phyloP scores from a whole-genome alignment of 1,140 invertebrate genomes.

The Polypedilum pembai region DNA sequence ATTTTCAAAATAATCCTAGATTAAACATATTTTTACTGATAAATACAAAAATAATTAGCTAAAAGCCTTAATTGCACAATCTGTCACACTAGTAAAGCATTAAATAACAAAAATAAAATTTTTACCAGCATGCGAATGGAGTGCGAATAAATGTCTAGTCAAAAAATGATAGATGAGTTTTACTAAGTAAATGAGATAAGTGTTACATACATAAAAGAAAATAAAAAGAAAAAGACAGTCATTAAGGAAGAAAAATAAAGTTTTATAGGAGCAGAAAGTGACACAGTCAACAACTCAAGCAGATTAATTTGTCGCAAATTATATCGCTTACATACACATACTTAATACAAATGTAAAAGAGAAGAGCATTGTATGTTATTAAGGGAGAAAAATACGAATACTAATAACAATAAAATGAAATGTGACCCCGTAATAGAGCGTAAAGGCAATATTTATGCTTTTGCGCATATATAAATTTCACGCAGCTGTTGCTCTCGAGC shows the following conservation, averaged over 20 bases:
- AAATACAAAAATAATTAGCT: too few relatives aligned
- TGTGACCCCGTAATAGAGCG: background rate
- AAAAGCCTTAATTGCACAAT: too few relatives aligned
- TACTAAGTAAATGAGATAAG: background rate
- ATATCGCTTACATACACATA: background rate
- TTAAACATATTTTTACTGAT: too few relatives aligned
- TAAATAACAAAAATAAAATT: too few relatives aligned
- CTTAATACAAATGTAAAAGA: background rate
- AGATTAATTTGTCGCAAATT: conserved; percentile 18
- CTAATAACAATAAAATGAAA: background rate
- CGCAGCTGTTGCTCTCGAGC: background rate
- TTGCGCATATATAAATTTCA: conserved; percentile 15
- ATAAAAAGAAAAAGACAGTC: background rate
- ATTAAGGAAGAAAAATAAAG: background rate
- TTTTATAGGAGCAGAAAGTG: background rate
- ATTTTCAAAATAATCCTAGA: too few relatives aligned
- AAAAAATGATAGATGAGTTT: conserved; percentile 12
- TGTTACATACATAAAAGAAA: background rate
- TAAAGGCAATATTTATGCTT: background rate
- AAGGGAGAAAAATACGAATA: background rate
- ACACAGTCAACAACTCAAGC: background rate
- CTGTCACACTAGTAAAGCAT: too few relatives aligned
- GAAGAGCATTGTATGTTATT: background rate
- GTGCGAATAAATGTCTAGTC: background rate
- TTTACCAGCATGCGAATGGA: too few relatives aligned